Evolutionary conservation across 2,888 invertebrate genomes (phyloP).

Genomic region (Drosophila mimica): DNA sequence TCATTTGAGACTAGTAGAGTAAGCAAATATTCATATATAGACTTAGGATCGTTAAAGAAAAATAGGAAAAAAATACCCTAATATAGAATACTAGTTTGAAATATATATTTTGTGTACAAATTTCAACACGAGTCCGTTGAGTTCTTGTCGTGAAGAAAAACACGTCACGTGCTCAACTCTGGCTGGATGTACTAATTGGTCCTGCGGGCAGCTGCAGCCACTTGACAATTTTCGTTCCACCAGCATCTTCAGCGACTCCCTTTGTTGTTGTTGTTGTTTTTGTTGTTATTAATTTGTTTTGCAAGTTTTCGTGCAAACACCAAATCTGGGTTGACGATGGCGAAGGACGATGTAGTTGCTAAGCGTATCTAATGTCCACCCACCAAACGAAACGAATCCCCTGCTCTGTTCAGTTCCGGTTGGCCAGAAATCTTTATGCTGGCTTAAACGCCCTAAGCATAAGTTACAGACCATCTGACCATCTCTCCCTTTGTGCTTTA

Average conservation of each 20-base stretch:
- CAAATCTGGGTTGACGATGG: slow-evolving; percentile 8
- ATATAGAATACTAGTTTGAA: background rate
- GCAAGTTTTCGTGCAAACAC: slow-evolving; percentile 57
- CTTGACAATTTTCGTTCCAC: slow-evolving; percentile 37
- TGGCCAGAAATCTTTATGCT: slow-evolving; percentile 17
- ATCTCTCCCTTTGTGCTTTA: slow-evolving; percentile 52
- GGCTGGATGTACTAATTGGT: slow-evolving; percentile 59
- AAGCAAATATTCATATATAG: background rate
- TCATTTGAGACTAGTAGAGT: background rate
- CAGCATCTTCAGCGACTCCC: background rate
- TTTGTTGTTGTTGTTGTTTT: slow-evolving; percentile 54
- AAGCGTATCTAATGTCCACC: slow-evolving; percentile 60
- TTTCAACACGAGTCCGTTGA: background rate
- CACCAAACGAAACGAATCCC: slow-evolving; percentile 22
- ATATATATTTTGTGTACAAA: background rate
- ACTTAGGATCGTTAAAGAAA: background rate
- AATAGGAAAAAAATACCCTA: background rate
- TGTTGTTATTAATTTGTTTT: slow-evolving; percentile 75
- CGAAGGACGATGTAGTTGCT: slow-evolving; percentile 36
- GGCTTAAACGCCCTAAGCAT: slow-evolving; percentile 17
- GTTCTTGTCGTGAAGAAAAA: background rate
- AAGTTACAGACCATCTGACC: slow-evolving; percentile 43
- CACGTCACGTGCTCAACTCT: slow-evolving; percentile 11
- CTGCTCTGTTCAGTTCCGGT: slow-evolving; percentile 54
- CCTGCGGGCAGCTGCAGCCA: slow-evolving; percentile 35